A percentile compares a stretch with the other conserved stretches of the same genome.
These are phyloP conservation scores for Rutilus rutilus DNA, from an alignment of 2,113 vertebrate species.

Conservation along the genomic window DNA sequence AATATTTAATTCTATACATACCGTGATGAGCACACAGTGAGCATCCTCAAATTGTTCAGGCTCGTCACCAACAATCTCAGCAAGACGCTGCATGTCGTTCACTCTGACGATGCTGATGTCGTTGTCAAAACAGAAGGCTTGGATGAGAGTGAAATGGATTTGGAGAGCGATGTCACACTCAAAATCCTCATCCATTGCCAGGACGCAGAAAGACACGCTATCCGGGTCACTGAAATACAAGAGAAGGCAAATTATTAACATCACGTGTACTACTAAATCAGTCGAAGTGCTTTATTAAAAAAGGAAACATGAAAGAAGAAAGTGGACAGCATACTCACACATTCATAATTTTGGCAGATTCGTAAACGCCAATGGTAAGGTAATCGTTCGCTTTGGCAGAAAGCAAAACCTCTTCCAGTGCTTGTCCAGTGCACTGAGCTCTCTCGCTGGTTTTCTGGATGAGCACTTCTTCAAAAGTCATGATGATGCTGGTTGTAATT, in stretches of 20 bases:
- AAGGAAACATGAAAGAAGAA: not conserved
- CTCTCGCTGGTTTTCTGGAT: conserved; percentile 69
- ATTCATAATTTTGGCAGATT: conserved; percentile 96
- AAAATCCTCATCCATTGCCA: conserved; percentile 68
- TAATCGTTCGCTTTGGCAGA: conserved; percentile 87
- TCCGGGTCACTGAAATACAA: conserved; percentile 65
- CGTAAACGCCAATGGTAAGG: conserved; percentile 93
- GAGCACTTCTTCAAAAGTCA: conserved; percentile 78
- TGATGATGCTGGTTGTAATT: conserved; percentile 64
- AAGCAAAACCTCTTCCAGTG: conserved; percentile 85
- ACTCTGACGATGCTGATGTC: conserved; percentile 81
- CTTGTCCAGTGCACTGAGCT: conserved; percentile 81
- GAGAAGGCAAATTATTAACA: not conserved
- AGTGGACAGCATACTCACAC: conserved; percentile 82
- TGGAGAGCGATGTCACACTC: conserved; percentile 76
- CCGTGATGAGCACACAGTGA: conserved; percentile 81
- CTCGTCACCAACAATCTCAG: conserved; percentile 70
- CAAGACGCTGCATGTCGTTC: conserved; percentile 73
- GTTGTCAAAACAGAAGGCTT: conserved; percentile 84
- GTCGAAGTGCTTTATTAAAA: not conserved
- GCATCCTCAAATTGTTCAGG: conserved; percentile 63
- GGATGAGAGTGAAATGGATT: conserved; percentile 84
- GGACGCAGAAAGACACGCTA: conserved; percentile 67
- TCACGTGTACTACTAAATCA: not conserved
- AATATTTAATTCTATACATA: conserved; percentile 61